These are phyloP conservation scores for Ambastaia sidthimunki DNA, from an alignment of 2,797 vertebrate genomes.

Conservation along the genomic window DNA sequence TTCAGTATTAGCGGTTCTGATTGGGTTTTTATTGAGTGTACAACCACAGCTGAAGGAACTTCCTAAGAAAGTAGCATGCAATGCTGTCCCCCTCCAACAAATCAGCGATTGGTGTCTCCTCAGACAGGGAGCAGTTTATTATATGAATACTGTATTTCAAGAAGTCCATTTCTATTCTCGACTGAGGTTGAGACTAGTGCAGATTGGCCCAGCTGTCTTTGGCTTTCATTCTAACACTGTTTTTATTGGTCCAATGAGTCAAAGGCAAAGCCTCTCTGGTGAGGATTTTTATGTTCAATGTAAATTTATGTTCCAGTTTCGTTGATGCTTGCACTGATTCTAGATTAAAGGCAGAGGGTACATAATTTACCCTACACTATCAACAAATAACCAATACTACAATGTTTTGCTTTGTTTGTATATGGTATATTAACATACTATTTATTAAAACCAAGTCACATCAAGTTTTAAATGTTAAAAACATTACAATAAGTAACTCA, in stretches of 20 bases:
- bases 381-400: too few species aligned
- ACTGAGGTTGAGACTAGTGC: background rate
- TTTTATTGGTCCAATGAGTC: background rate
- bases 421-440: too few species aligned
- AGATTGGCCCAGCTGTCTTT: background rate
- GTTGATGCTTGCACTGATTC: background rate
- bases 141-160: slow-evolving; percentile 49
- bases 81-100: slow-evolving; percentile 15
- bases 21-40: slow-evolving; percentile 31
- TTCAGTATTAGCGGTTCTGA: slow-evolving; percentile 17
- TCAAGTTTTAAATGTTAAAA: too few species aligned
- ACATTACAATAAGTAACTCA: too few species aligned
- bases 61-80: slow-evolving; percentile 44
- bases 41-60: slow-evolving; percentile 51
- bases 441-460: too few species aligned
- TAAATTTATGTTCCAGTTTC: background rate
- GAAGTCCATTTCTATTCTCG: slow-evolving; percentile 15
- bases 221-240: background rate
- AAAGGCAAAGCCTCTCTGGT: background rate
- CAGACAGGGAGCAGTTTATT: slow-evolving; percentile 29
- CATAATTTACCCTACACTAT: too few species aligned
- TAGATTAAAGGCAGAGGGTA: background rate
- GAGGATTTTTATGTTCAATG: background rate
- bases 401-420: too few species aligned
- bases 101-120: slow-evolving; percentile 6